Evolutionary conservation across 2,113 vertebrate species (phyloP).

Genomic region (Microcebus murinus): DNA sequence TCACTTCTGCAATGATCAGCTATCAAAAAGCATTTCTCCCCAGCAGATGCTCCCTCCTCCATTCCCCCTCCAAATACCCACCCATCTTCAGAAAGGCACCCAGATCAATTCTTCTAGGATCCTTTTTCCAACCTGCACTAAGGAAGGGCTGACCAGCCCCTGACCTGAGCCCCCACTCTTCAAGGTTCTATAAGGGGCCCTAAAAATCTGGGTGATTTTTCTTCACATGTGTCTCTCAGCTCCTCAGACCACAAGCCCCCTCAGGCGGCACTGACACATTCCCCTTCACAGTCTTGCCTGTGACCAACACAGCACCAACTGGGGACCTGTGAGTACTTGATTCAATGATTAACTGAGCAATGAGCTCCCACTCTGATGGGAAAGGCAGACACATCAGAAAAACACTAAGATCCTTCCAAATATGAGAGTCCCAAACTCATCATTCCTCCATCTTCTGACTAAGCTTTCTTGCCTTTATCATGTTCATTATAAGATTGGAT

Average conservation of each 20-base stretch:
- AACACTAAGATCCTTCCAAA: not conserved
- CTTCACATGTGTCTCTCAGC: not conserved
- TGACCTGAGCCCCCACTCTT: fast-evolving
- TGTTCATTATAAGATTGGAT: not conserved
- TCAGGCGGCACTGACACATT: not conserved
- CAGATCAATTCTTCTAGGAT: fast-evolving
- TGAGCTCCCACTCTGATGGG: not conserved
- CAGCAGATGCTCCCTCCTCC: too few species aligned
- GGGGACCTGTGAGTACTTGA: too few species aligned
- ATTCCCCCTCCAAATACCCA: too few species aligned
- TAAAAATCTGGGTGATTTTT: not conserved
- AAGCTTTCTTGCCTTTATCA: not conserved
- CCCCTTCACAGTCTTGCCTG: not conserved
- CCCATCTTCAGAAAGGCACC: not conserved
- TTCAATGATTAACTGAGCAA: not conserved
- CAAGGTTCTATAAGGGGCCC: not conserved
- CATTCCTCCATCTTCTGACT: not conserved
- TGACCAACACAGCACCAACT: not conserved
- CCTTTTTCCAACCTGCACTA: not conserved
- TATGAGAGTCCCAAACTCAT: not conserved
- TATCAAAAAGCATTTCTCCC: not conserved
- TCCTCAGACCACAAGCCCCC: too few species aligned
- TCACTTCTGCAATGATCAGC: not conserved
- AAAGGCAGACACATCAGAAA: not conserved
- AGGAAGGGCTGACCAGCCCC: not conserved